Conservation (phyloP, 2,797 vertebrate genomes). For the Gorsachius magnificus region DNA sequence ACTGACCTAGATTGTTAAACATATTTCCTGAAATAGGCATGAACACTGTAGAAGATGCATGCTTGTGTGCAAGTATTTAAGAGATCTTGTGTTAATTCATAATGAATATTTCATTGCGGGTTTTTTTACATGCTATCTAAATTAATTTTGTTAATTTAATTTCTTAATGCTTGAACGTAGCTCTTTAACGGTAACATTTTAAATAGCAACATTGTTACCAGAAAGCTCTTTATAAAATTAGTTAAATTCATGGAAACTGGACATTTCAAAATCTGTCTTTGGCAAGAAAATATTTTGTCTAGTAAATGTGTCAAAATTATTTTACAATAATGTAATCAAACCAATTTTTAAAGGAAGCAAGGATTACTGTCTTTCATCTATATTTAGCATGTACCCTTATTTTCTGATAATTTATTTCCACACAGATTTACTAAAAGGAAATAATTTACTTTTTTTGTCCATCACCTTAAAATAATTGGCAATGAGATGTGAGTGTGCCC, state of each 20-base stretch:
- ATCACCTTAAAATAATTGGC: neutral
- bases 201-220: neutral
- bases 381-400: neutral
- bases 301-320: neutral
- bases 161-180: neutral
- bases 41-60: neutral
- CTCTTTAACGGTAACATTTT: neutral
- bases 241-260: neutral
- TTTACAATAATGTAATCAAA: neutral
- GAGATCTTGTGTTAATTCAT: neutral
- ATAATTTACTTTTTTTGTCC: neutral
- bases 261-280: neutral
- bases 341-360: neutral
- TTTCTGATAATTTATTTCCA: neutral
- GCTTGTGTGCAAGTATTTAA: neutral
- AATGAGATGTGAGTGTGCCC: neutral
- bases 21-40: neutral
- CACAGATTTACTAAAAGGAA: neutral
- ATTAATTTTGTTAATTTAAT: neutral
- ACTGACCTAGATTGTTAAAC: neutral
- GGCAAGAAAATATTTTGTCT: neutral
- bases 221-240: neutral
- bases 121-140: neutral
- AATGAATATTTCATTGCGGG: accelerated
- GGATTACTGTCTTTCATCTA: neutral